phyloP scores from a whole-genome alignment of 2,797 vertebrate species.

The Chiroxiphia lanceolata region DNA sequence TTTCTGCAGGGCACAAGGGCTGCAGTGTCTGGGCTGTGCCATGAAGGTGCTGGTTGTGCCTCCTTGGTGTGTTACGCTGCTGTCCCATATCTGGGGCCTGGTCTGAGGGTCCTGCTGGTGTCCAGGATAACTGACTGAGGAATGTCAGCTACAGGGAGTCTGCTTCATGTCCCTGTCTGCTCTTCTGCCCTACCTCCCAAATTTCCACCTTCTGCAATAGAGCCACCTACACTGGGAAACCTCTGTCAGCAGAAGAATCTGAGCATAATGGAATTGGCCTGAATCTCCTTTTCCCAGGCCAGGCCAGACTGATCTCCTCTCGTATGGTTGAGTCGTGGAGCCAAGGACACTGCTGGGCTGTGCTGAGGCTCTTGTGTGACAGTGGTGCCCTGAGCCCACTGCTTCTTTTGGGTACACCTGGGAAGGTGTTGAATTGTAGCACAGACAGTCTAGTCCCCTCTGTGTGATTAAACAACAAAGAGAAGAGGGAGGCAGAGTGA shows the following conservation, averaged over 20 bases:
- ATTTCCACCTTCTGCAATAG: neutral
- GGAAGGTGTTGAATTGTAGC: neutral
- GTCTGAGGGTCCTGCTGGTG: neutral
- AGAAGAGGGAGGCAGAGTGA: neutral
- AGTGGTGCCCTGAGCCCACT: neutral
- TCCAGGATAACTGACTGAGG: neutral
- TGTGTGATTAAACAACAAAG: neutral
- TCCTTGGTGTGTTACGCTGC: accelerated
- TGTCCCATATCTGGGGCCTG: neutral
- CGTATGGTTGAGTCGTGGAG: neutral
- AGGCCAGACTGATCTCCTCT: neutral
- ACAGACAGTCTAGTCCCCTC: neutral
- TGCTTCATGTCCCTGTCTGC: neutral
- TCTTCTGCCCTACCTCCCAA: neutral
- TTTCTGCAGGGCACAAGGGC: neutral
- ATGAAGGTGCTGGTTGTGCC: neutral
- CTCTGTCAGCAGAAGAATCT: neutral
- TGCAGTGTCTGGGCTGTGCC: accelerated
- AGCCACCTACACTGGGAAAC: neutral
- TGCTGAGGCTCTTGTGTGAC: neutral
- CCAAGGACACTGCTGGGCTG: neutral
- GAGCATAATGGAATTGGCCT: neutral
- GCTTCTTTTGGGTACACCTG: neutral
- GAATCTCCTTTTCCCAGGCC: neutral
- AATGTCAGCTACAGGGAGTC: too few species aligned